Evolutionary conservation across 2,797 vertebrate genomes (phyloP), one percentile per base, ranked within the genome.

Genomic region (Arctocebus calabarensis): DNA sequence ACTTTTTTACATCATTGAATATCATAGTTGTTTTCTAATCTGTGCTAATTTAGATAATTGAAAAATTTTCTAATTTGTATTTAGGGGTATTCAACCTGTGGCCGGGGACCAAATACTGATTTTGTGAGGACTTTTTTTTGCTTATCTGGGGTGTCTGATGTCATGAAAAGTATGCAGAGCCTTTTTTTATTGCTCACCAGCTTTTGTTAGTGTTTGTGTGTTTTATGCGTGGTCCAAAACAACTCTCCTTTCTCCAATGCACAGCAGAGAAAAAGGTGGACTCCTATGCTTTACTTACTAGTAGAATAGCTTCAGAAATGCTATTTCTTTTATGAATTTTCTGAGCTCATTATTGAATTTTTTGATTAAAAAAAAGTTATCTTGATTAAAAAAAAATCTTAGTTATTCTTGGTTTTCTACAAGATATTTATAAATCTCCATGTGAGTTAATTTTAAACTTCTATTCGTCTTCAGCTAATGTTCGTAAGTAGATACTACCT

Each of bases 251-350:
- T 52, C 48, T 52, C 48, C 48, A 52, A 16, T 13, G 48, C 14
- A 14, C 48, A 52, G 14, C 48, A 52, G 48, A 52, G 48, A 16
- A 17, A 52, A 52, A 52, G 48, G 48, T 52, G 48, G 48, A 52
- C 48, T 52, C 48, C 48, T 16, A 16, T 90, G 82, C 52, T 74
- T 96, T 88, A 43, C 70, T 89, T 75, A 55, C 52, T 83, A 68
- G 17, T 62, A 90, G 66, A 75, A 79, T 87, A 71, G 22, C 73
- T 81, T 94, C 40, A 75, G 5, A 96, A 73, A 61, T 81, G 64
- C 68, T 88, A 73, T 95, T 95, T 77, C 43, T 66, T 90, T 48
- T 88, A 43, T 92, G 79, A 84, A 88, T 94, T 96, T 96, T 81
- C 74, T 78, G 78, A 92, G 37, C n/a, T 1, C 8, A 88, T 82